Percentiles rank a stretch among this genome's conserved stretches.
Conservation (phyloP, 2,113 vertebrate genomes). For the Percina caprodes region DNA sequence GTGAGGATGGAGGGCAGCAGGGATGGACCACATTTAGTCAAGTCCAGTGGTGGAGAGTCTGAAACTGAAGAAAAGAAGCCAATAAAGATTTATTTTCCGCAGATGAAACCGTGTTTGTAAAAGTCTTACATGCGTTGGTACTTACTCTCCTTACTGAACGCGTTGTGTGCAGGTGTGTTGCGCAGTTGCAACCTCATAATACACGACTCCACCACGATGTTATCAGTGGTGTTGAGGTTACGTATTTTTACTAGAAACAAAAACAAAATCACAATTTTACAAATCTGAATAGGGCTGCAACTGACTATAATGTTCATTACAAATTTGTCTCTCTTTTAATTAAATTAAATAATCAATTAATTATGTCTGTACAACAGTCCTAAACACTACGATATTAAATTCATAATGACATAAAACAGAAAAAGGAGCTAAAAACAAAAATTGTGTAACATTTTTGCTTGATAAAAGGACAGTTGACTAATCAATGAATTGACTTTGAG, state of each 20-base stretch:
- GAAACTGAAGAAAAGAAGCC: slow-evolving; percentile 4
- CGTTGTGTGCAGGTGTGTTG: slow-evolving; percentile 67
- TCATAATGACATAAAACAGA: not conserved
- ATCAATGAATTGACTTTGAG: not conserved
- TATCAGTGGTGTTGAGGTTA: slow-evolving; percentile 91
- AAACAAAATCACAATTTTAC: not conserved
- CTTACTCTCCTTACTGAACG: slow-evolving; percentile 82
- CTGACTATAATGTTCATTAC: not conserved
- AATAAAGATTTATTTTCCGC: not conserved
- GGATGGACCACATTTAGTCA: slow-evolving; percentile 68
- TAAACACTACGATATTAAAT: not conserved
- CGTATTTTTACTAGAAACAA: slow-evolving; percentile 82
- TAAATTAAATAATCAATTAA: not conserved
- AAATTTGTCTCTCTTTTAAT: not conserved
- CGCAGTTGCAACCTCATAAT: slow-evolving; percentile 88
- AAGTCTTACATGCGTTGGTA: not conserved
- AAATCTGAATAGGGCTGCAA: not conserved
- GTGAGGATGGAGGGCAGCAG: slow-evolving; percentile 87
- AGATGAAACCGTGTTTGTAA: not conserved
- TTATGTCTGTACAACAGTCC: not conserved
- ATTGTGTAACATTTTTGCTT: not conserved
- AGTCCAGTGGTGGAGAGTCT: slow-evolving; percentile 82
- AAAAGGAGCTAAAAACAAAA: not conserved
- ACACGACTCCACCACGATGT: slow-evolving; percentile 94
- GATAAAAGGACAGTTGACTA: not conserved